These are phyloP conservation scores for Atta texana DNA, from an alignment of 1,140 invertebrate species.

Conservation along the genomic window DNA sequence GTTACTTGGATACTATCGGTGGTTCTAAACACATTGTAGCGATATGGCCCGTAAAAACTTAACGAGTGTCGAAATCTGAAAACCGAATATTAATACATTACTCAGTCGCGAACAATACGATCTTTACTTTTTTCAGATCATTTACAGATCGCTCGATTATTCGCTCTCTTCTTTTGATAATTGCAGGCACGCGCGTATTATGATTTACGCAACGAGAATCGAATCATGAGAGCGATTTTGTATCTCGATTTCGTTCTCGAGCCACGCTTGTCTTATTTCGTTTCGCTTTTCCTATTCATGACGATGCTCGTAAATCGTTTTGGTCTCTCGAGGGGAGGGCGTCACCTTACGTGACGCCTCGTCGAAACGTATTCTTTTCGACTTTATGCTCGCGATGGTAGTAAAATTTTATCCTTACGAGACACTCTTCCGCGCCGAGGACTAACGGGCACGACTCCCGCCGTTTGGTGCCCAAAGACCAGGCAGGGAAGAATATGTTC, in stretches of 20 bases:
- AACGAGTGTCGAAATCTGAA: slow-evolving; percentile 73
- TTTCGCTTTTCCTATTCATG: slow-evolving; percentile 2
- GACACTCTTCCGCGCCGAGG: slow-evolving; percentile 53
- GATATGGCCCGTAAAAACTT: slow-evolving; percentile 43
- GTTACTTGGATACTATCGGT: neutral
- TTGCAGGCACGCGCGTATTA: neutral
- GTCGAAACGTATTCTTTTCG: slow-evolving; percentile 71
- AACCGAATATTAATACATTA: slow-evolving; percentile 55
- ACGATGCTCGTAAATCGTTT: slow-evolving; percentile 69
- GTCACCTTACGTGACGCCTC: slow-evolving; percentile 69
- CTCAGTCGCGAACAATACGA: slow-evolving; percentile 18
- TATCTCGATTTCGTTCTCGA: slow-evolving; percentile 15
- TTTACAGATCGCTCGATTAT: neutral
- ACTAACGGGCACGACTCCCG: slow-evolving; percentile 58
- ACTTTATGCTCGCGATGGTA: slow-evolving; percentile 71
- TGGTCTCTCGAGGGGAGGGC: slow-evolving; percentile 59
- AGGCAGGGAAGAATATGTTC: slow-evolving; percentile 41
- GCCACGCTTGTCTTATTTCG: neutral
- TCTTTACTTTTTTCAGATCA: neutral
- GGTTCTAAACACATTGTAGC: slow-evolving; percentile 25
- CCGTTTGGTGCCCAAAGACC: slow-evolving; percentile 39
- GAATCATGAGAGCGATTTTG: neutral
- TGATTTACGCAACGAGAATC: slow-evolving; percentile 8
- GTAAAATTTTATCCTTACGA: slow-evolving; percentile 73
- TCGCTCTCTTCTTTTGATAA: neutral